Conservation (phyloP, 2,888 invertebrate genomes). For the Drepana falcataria region DNA sequence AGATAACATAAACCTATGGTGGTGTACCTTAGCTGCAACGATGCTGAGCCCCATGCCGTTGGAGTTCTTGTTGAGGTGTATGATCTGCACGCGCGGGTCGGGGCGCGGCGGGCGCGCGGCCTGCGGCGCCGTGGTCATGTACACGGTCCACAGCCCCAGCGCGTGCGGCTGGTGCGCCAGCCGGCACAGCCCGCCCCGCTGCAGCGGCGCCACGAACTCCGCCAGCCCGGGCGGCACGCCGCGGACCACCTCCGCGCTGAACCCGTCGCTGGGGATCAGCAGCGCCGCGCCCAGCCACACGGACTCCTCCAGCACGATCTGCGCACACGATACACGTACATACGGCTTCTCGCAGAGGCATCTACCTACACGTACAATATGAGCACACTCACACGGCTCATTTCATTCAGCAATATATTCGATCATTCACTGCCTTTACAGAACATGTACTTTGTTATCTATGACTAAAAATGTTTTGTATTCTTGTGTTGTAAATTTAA, state of each 20-base stretch:
- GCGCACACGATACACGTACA: neutral
- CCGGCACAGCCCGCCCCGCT: constrained; percentile 91
- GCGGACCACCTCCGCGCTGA: constrained; percentile 96
- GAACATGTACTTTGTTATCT: too few relatives aligned
- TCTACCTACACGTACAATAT: too few relatives aligned
- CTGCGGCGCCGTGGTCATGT: constrained; percentile 83
- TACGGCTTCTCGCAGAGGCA: too few relatives aligned
- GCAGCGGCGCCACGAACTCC: constrained; percentile 90
- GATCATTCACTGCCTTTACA: too few relatives aligned
- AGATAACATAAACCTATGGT: too few relatives aligned
- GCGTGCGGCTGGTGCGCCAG: constrained; percentile 94
- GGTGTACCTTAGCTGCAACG: constrained; percentile 93
- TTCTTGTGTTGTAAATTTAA: too few relatives aligned
- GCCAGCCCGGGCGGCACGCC: constrained; percentile 96
- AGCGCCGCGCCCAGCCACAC: constrained; percentile 93
- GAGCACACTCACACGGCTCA: too few relatives aligned
- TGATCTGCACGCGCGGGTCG: constrained; percentile 88
- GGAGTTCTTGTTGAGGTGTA: constrained; percentile 94
- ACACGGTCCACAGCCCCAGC: constrained; percentile 96
- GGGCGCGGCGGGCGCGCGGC: constrained; percentile 77
- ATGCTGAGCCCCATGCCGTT: constrained; percentile 99
- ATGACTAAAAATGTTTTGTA: too few relatives aligned
- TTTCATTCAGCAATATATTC: too few relatives aligned
- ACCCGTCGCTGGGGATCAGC: constrained; percentile 97
- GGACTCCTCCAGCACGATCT: constrained; percentile 93